Evolutionary conservation across 2,113 vertebrate genomes (phyloP).

Genomic region (Columba livia): DNA sequence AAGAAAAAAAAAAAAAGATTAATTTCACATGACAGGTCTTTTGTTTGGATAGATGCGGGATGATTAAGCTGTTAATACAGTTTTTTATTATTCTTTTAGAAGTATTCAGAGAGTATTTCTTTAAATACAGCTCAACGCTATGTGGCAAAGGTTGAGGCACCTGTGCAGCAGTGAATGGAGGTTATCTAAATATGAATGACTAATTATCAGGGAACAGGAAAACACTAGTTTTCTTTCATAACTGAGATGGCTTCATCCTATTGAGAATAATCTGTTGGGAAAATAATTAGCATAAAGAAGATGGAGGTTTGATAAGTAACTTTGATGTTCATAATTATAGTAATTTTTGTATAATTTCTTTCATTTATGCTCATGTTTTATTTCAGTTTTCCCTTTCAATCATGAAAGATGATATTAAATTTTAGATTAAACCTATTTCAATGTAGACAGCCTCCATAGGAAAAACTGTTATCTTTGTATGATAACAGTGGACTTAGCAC

Average conservation of each 20-base stretch:
- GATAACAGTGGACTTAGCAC: conserved; percentile 10
- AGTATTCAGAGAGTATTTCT: conserved; percentile 55
- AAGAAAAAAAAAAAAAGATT: not conserved
- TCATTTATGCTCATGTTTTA: conserved; percentile 54
- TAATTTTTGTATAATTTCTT: conserved; percentile 65
- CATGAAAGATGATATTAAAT: conserved; percentile 58
- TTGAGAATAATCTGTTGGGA: conserved; percentile 65
- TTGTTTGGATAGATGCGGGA: conserved; percentile 28
- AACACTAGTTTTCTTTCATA: conserved; percentile 68
- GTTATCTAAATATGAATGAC: conserved; percentile 69
- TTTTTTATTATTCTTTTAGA: conserved; percentile 43
- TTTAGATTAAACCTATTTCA: conserved; percentile 51
- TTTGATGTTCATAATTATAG: conserved; percentile 70
- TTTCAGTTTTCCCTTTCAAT: conserved; percentile 58
- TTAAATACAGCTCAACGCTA: conserved; percentile 42
- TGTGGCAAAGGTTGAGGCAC: conserved; percentile 70
- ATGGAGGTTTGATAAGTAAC: conserved; percentile 64
- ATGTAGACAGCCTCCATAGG: conserved; percentile 24
- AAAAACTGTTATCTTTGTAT: conserved; percentile 21
- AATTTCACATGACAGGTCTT: conserved; percentile 37
- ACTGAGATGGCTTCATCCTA: conserved; percentile 53
- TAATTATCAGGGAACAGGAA: conserved; percentile 61
- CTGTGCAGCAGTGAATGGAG: conserved; percentile 67
- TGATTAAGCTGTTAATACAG: conserved; percentile 48
- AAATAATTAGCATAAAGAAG: conserved; percentile 73